Evolutionary conservation across 2,113 vertebrate species (phyloP), one percentile per base, ranked within the genome.

Genomic region (Perccottus glenii): DNA sequence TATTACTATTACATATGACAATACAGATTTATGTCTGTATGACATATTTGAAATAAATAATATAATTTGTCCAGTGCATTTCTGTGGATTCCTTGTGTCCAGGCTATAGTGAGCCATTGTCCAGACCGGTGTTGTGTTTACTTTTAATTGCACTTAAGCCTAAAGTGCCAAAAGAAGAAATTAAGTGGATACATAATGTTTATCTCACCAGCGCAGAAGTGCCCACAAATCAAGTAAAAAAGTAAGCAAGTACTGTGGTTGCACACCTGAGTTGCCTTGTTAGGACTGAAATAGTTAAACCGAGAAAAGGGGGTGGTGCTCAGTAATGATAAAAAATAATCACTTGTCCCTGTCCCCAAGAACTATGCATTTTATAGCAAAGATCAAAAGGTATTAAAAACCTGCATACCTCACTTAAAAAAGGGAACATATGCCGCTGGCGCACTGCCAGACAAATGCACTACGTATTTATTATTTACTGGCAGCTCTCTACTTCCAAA

Each of bases 351-450:
- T 82, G 78, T 86, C 77, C 86, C 78, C 49, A 35, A 89, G 81
- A 90, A 73, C 85, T 62, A 66, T 65, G 72, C 73, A 53, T 73
- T 86, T 88, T 85, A 88, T 80, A 65, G 77, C 82, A 64, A 51
- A 92, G 84, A 92, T 93, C 88, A 93, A 93, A 93, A 86, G 84
- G 78, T 75, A 88, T 81, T 80, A 89, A 89, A 88, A 80, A 63
- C 77, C 84, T 64, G 77, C 76, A 81, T 64, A 63, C 77, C 78
- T 60, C 74, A 12, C 77, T 71, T 55, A 52, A 70, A 59, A 64
- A 64, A 52, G 33, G 60, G 52, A 60, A 47, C 75, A 83, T 69
- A 80, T 63, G 64, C 76, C 61, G 58, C 81, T 92, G 91, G 92
- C 90, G 76, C 60, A 19, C 1, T 46, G 90, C 92, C 92, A 92